Base-by-base conservation (phyloP, 2,113 vertebrate species). In the Diadophis punctatus region DNA sequence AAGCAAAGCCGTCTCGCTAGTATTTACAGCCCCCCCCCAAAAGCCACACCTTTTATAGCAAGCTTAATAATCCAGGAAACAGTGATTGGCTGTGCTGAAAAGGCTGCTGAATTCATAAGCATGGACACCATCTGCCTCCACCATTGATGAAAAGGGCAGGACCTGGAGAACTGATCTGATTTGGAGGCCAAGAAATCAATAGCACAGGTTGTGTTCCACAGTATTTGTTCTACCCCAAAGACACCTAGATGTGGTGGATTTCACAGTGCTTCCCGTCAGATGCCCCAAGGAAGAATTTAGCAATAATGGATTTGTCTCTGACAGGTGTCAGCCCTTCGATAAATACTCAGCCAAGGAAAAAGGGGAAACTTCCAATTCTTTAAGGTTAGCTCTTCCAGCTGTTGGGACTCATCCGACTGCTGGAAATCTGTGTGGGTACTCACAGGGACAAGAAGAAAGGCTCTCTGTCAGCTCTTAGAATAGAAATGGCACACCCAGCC, bases 11-110 rank as follows among this genome's bases (percentile, higher is more conserved):
- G 68, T 30, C 0, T 8, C 3, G 34, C 11, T 91, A 92, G 94
- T 34, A 55, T 63, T 43, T 48, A 91, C 1, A 80, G 60, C 90
- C 30, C 23, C 80, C 25, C 55, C 1, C 52, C 52, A 86, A 85
- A 90, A 7, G 68, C 0, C 14, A 49, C 89, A 94, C 4, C 92
- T 91, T 94, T 94, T 55, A 48, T 8, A 86, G 60, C 91, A 11
- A 94, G 14, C 18, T 93, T 84, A 92, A 84, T 49, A 74, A 63
- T 92, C 91, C 93, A 93, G 88, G 10, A 53, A 91, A 8, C 52
- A 91, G 94, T 74, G 27, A 43, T 49, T 74, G 80, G 85, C 89
- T 74, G 27, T 55, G 89, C 51, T 92, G 55, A 68, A 84, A 10
- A 90, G 3, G 4, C n/a, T 22, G 58, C 25, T 88, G 39, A 56